Evolutionary conservation across 2,888 invertebrate species (phyloP).

Genomic region (Drosophila emarginata): DNA sequence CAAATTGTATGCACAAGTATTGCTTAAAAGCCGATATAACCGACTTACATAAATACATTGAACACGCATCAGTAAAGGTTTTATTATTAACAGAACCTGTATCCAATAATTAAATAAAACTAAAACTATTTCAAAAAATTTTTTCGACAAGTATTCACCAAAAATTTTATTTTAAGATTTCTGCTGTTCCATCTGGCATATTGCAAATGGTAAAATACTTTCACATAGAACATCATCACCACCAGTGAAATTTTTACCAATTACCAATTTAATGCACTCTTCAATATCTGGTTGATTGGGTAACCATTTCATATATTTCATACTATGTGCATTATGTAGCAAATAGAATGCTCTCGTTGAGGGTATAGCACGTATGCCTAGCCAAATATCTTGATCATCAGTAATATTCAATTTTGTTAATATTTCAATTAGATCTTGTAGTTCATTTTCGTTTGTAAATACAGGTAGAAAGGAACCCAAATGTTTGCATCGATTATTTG

Average conservation of each 20-base stretch:
- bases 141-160: no score
- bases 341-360: neutral
- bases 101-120: no score
- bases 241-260: neutral
- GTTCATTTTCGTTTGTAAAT: neutral
- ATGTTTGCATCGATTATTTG: neutral
- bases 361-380: neutral
- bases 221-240: neutral
- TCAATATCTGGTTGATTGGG: neutral
- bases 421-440: neutral
- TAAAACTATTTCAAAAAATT: no score
- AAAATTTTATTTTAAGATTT: no score
- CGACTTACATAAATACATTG: no score
- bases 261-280: neutral
- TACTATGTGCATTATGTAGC: neutral
- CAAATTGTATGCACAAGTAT: no score
- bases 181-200: neutral
- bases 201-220: neutral
- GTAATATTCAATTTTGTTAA: neutral
- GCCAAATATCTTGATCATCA: neutral
- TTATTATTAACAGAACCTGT: no score
- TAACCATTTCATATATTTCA: neutral
- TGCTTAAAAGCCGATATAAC: no score
- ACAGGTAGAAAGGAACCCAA: neutral
- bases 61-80: no score